Evolutionary conservation across 2,113 vertebrate species (phyloP).

Genomic region (Elaphurus davidianus): DNA sequence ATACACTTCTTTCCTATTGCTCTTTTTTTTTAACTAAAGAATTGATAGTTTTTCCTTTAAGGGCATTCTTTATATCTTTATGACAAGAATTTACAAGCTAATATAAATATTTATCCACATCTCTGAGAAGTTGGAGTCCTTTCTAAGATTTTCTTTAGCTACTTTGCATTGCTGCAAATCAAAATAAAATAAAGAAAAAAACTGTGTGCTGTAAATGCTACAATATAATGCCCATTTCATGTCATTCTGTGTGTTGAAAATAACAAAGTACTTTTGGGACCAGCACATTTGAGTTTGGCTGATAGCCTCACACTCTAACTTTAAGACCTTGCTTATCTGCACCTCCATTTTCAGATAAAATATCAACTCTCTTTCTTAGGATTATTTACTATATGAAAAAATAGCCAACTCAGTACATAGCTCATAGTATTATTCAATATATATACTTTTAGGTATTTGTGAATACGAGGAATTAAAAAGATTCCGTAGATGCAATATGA

Average conservation of each 20-base stretch:
- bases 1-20: neutral
- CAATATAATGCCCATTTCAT: neutral
- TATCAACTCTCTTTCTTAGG: neutral
- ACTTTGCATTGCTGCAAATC: neutral
- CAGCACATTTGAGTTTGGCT: neutral
- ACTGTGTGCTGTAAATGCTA: neutral
- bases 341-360: neutral
- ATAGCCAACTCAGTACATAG: neutral
- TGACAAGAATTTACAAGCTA: neutral
- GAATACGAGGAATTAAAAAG: neutral
- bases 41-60: neutral
- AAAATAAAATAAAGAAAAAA: neutral
- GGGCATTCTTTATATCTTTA: neutral
- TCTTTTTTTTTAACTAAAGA: neutral
- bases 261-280: neutral
- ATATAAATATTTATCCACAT: neutral
- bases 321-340: neutral
- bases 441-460: neutral
- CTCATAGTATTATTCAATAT: neutral
- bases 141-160: neutral
- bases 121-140: neutral
- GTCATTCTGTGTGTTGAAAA: neutral
- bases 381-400: neutral
- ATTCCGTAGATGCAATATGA: neutral
- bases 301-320: neutral